A percentile compares a stretch with the other conserved stretches of the same genome.
These are phyloP conservation scores for Phyllostomus discolor DNA, from an alignment of 2,113 vertebrate species.

Conservation along the genomic window DNA sequence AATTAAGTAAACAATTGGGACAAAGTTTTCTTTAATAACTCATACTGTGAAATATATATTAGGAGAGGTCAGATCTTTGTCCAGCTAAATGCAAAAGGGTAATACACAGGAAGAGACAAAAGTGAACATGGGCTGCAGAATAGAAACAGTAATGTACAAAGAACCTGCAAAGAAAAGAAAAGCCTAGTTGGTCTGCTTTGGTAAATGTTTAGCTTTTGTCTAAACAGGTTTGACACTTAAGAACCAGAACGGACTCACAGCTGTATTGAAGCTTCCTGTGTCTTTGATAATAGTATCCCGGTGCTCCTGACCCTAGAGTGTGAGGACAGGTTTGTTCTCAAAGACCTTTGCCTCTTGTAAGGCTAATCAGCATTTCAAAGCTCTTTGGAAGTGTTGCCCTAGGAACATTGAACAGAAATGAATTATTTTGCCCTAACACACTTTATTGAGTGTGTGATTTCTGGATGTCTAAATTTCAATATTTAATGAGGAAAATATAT, in stretches of 20 bases:
- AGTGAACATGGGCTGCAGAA: neutral
- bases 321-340: neutral
- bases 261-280: neutral
- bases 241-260: neutral
- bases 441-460: neutral
- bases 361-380: neutral
- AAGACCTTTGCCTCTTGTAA: neutral
- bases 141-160: neutral
- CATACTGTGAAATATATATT: neutral
- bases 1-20: neutral
- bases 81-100: neutral
- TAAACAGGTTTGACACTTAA: neutral
- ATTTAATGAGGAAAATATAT: neutral
- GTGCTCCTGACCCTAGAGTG: neutral
- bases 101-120: neutral
- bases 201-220: neutral
- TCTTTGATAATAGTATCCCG: fast-evolving
- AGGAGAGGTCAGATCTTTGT: neutral
- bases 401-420: neutral
- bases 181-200: neutral
- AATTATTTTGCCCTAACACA: neutral
- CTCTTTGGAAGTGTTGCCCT: neutral
- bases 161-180: neutral
- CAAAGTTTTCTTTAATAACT: neutral
- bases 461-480: neutral